Conservation (phyloP, 2,888 invertebrate genomes). For the Rhagophthalmus giganteus region DNA sequence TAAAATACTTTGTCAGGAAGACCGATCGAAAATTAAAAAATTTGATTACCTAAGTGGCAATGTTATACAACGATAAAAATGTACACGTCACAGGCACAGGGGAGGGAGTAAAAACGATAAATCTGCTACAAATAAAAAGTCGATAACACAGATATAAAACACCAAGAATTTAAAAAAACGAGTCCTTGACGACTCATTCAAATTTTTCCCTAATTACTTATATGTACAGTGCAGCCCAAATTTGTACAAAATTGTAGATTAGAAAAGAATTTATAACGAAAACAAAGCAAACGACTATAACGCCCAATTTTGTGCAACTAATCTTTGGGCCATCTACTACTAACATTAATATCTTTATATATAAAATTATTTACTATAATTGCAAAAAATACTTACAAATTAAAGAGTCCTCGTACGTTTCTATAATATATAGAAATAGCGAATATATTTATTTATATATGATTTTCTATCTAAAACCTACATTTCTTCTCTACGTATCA, state of each 20-base stretch:
- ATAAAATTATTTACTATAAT: slow-evolving; percentile 27
- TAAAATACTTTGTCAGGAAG: too few species aligned
- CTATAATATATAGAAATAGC: slow-evolving; percentile 23
- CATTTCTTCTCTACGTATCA: slow-evolving; percentile 21
- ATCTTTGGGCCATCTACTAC: slow-evolving; percentile 15
- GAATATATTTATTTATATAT: slow-evolving; percentile 20
- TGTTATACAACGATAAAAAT: slow-evolving; percentile 13
- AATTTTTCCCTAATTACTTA: too few species aligned
- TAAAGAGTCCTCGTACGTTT: slow-evolving; percentile 16
- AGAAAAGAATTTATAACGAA: slow-evolving; percentile 9
- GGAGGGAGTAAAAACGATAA: slow-evolving; percentile 10
- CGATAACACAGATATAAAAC: slow-evolving; percentile 21
- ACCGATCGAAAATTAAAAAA: too few species aligned
- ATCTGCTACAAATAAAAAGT: too few species aligned
- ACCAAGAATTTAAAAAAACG: slow-evolving; percentile 14
- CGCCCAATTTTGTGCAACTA: slow-evolving; percentile 11
- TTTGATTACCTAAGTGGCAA: too few species aligned
- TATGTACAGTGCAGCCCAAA: slow-evolving; percentile 15
- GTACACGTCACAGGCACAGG: slow-evolving; percentile 19
- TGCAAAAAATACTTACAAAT: slow-evolving; percentile 28
- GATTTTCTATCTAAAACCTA: slow-evolving; percentile 19
- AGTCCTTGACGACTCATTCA: too few species aligned
- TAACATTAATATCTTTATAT: slow-evolving; percentile 26
- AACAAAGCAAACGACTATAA: slow-evolving; percentile 6
- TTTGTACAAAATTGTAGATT: too few species aligned